phyloP scores from a whole-genome alignment of 2,113 vertebrate species.

The Dryoscopus gambensis region DNA sequence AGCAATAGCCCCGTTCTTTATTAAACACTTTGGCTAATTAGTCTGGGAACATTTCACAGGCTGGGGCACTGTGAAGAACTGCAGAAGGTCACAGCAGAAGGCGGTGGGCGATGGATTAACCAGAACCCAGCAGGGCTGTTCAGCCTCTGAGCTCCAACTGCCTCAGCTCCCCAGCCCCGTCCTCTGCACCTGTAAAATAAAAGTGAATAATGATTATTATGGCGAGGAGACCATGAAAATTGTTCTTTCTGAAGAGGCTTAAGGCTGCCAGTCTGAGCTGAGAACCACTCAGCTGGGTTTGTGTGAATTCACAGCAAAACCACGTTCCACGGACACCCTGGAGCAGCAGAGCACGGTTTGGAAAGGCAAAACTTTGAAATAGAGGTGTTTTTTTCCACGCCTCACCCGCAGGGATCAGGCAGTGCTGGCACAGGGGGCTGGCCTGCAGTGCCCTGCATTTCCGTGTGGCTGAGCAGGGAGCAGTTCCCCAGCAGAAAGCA shows the following conservation, averaged over 20 bases:
- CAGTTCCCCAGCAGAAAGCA: background rate
- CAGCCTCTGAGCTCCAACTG: background rate
- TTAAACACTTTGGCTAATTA: constrained; percentile 67
- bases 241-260: background rate
- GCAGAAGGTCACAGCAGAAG: constrained; percentile 44
- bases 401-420: background rate
- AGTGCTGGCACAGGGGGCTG: background rate
- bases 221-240: background rate
- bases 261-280: background rate
- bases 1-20: constrained; percentile 62
- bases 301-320: background rate
- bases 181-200: background rate
- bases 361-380: background rate
- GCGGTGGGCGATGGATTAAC: background rate
- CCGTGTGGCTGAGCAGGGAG: background rate
- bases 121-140: background rate
- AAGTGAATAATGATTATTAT: background rate
- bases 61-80: background rate
- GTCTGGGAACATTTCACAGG: constrained; percentile 19
- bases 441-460: no score
- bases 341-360: background rate
- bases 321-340: fast-evolving
- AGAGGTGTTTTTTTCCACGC: background rate
- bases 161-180: background rate
- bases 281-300: background rate